Evolutionary conservation across 1,140 invertebrate species (phyloP).

Genomic region (Lordiphosa collinella): DNA sequence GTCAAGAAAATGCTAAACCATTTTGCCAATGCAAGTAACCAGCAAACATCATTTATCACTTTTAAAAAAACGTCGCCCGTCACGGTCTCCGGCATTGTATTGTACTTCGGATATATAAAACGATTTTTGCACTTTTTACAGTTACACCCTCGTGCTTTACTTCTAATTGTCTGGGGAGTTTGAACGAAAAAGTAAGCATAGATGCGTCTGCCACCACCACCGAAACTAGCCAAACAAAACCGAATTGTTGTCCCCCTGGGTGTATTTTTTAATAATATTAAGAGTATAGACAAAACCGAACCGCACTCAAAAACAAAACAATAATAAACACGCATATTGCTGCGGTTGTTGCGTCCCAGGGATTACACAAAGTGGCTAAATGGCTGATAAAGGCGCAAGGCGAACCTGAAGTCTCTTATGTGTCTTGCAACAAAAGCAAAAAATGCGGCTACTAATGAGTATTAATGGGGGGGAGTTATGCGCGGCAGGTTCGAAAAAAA

Average conservation of each 20-base stretch:
- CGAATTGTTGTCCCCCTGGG: constrained; percentile 69
- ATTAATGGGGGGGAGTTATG: constrained; percentile 55
- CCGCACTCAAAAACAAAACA: constrained; percentile 39
- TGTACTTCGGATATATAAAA: constrained; percentile 57
- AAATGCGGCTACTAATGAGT: constrained; percentile 68
- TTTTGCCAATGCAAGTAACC: constrained; percentile 65
- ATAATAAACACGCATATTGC: constrained; percentile 71
- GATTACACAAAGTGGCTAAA: constrained; percentile 75
- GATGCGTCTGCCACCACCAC: constrained; percentile 61
- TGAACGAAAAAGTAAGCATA: constrained; percentile 29
- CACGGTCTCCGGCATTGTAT: constrained; percentile 46
- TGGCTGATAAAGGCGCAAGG: constrained; percentile 71
- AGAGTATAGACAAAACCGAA: constrained; percentile 62
- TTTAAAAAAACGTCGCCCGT: constrained; percentile 43
- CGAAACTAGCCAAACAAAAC: constrained; percentile 58
- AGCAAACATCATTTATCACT: constrained; percentile 73
- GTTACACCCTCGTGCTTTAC: constrained; percentile 20
- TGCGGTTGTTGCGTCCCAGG: constrained; percentile 53
- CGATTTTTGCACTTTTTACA: constrained; percentile 56
- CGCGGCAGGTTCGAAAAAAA: constrained; percentile 32
- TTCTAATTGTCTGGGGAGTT: constrained; percentile 66
- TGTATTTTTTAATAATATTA: constrained; percentile 78
- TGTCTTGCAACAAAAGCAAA: constrained; percentile 7
- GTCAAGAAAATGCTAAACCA: constrained; percentile 52
- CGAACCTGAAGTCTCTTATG: constrained; percentile 16